Percentiles rank a stretch among this genome's conserved stretches.
These are phyloP conservation scores for Lipophrys pholis DNA, from an alignment of 2,113 vertebrate species.

Conservation along the genomic window DNA sequence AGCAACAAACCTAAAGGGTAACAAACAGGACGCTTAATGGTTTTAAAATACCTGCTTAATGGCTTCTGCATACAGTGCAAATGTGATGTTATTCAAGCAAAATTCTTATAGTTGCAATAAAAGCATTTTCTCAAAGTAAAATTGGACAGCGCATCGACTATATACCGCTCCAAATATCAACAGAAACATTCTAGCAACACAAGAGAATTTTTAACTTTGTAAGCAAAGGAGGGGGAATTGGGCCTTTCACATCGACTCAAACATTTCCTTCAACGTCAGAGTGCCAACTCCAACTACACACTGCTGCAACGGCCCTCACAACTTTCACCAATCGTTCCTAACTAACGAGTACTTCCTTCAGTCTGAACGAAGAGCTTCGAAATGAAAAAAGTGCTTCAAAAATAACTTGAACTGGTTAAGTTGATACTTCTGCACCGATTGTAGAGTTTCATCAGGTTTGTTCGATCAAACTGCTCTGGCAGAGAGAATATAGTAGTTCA, in stretches of 20 bases:
- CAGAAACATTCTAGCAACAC: constrained; percentile 1
- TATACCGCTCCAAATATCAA: constrained; percentile 37
- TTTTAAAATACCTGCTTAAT: constrained; percentile 62
- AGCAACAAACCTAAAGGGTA: constrained; percentile 65
- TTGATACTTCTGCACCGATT: constrained; percentile 1
- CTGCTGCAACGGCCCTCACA: background rate
- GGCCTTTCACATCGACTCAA: constrained; percentile 25
- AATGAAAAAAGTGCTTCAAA: constrained; percentile 50
- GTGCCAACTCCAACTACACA: background rate
- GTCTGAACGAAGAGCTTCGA: constrained; percentile 26
- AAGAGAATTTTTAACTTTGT: constrained; percentile 5
- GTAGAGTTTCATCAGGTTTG: background rate
- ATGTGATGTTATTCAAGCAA: constrained; percentile 57
- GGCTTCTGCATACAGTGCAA: constrained; percentile 67
- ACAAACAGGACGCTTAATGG: constrained; percentile 42
- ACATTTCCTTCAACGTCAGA: constrained; percentile 13
- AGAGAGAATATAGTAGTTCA: background rate
- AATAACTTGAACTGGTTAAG: constrained; percentile 22
- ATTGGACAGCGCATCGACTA: constrained; percentile 13
- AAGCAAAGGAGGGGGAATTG: constrained; percentile 3
- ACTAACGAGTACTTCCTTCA: constrained; percentile 32
- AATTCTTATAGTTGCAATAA: constrained; percentile 41
- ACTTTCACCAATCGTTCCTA: constrained; percentile 2
- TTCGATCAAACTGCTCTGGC: background rate
- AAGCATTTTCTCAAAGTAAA: constrained; percentile 34